Conservation (phyloP, 2,113 vertebrate genomes). For the Nansenia antarctica region DNA sequence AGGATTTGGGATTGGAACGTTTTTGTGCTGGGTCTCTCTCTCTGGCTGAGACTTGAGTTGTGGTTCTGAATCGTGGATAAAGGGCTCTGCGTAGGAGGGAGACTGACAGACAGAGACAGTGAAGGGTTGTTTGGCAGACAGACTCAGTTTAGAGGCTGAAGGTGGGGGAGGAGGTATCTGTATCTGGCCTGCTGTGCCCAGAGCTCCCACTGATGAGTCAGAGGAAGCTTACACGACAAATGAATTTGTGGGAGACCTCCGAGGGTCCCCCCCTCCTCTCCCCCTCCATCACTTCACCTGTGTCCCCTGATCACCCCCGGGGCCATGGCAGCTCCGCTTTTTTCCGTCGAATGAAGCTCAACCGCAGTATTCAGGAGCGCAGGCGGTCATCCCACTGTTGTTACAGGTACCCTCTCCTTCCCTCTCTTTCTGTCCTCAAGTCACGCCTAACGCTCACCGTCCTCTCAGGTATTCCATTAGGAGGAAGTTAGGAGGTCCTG, state of each 20-base stretch:
- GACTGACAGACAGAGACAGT: constrained; percentile 15
- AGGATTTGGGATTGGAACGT: constrained; percentile 8
- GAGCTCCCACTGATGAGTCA: constrained; percentile 64
- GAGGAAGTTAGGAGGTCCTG: neutral
- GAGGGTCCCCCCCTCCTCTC: constrained; percentile 42
- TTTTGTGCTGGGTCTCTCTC: neutral
- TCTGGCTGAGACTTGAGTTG: constrained; percentile 27
- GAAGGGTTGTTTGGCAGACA: neutral
- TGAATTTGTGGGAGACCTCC: constrained; percentile 59
- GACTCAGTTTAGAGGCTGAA: constrained; percentile 6
- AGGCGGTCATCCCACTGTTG: constrained; percentile 46
- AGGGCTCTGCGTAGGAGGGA: constrained; percentile 47
- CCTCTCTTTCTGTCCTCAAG: neutral
- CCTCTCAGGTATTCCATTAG: neutral
- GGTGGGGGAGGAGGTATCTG: constrained; percentile 24
- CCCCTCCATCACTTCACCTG: constrained; percentile 48
- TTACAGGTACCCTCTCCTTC: constrained; percentile 50
- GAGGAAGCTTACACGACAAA: constrained; percentile 64
- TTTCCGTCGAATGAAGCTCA: constrained; percentile 65
- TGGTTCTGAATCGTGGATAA: constrained; percentile 39
- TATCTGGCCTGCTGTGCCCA: constrained; percentile 32
- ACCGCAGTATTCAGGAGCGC: constrained; percentile 66
- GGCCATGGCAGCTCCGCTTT: constrained; percentile 51
- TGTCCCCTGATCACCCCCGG: constrained; percentile 52
- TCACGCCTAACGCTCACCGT: neutral